Evolutionary conservation across 2,888 invertebrate species (phyloP).

Genomic region (Drosophila kanekoi): DNA sequence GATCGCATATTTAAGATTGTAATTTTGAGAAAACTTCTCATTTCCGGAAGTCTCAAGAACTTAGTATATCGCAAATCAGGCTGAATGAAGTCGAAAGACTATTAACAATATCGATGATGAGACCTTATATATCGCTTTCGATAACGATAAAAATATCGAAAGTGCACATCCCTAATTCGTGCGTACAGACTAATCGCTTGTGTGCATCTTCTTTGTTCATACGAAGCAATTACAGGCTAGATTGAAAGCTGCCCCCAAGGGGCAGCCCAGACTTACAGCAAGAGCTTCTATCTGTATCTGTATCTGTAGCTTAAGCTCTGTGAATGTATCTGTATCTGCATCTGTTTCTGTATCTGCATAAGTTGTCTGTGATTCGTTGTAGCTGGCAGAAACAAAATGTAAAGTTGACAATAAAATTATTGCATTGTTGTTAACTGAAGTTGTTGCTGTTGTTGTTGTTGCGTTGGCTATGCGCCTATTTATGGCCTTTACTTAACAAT

Average conservation of each 20-base stretch:
- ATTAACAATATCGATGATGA: too few relatives aligned
- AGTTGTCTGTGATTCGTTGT: slow-evolving; percentile 19
- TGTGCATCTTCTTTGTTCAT: slow-evolving; percentile 37
- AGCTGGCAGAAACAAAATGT: slow-evolving; percentile 50
- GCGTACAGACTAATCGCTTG: slow-evolving; percentile 15
- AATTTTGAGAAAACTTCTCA: too few relatives aligned
- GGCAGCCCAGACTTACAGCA: not conserved
- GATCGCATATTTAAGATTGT: too few relatives aligned
- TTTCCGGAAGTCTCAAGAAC: too few relatives aligned
- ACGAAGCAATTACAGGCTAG: slow-evolving; percentile 26
- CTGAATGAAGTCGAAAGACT: too few relatives aligned
- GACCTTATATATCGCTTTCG: not conserved
- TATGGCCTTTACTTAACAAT: slow-evolving; percentile 77
- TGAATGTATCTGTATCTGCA: slow-evolving; percentile 18
- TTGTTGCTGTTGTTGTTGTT: slow-evolving; percentile 31
- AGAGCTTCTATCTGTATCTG: not conserved
- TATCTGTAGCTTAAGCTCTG: not conserved
- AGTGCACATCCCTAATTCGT: slow-evolving; percentile 4
- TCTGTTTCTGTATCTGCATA: slow-evolving; percentile 21
- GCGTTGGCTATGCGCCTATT: slow-evolving; percentile 55
- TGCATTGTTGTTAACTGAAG: slow-evolving; percentile 58
- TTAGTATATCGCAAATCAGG: too few relatives aligned
- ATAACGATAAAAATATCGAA: not conserved
- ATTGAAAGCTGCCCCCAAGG: slow-evolving; percentile 42
- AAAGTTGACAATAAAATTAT: slow-evolving; percentile 74